Evolutionary conservation across 2,113 vertebrate genomes (phyloP).

Genomic region (Tretioscincus oriximinensis): DNA sequence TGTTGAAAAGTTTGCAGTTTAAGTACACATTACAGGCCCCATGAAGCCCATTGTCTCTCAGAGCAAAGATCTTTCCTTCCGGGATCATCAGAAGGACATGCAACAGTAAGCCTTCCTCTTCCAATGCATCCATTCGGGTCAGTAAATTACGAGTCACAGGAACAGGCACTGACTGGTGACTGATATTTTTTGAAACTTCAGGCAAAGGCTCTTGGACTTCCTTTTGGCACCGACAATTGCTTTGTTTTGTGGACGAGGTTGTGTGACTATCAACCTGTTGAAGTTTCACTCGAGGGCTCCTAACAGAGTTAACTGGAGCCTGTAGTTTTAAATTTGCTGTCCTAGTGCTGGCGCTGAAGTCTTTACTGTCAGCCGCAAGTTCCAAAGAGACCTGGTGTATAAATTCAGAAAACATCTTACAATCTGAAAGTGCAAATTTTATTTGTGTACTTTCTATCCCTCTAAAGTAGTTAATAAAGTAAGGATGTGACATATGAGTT

Average conservation of each 20-base stretch:
- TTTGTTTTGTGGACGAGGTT: neutral
- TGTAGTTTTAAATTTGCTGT: neutral
- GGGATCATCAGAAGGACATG: slow-evolving; percentile 89
- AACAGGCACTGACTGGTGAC: neutral
- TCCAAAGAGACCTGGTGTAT: slow-evolving; percentile 81
- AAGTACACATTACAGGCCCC: slow-evolving; percentile 83
- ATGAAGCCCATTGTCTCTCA: slow-evolving; percentile 43
- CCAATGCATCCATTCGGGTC: neutral
- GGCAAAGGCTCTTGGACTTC: slow-evolving; percentile 31
- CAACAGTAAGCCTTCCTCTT: slow-evolving; percentile 73
- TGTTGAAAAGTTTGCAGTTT: slow-evolving; percentile 89
- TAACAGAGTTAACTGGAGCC: neutral
- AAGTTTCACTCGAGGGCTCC: slow-evolving; percentile 43
- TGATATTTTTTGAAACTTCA: neutral
- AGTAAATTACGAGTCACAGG: neutral
- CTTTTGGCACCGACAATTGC: neutral
- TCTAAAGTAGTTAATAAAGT: too few relatives aligned
- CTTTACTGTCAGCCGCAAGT: slow-evolving; percentile 73
- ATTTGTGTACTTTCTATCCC: neutral
- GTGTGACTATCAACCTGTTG: slow-evolving; percentile 20
- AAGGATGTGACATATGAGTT: too few relatives aligned
- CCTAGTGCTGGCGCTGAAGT: slow-evolving; percentile 42
- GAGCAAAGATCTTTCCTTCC: slow-evolving; percentile 83
- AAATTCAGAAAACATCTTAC: neutral
- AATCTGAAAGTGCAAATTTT: neutral